phyloP scores from a whole-genome alignment of 2,797 vertebrate genomes.

The Artibeus lituratus region DNA sequence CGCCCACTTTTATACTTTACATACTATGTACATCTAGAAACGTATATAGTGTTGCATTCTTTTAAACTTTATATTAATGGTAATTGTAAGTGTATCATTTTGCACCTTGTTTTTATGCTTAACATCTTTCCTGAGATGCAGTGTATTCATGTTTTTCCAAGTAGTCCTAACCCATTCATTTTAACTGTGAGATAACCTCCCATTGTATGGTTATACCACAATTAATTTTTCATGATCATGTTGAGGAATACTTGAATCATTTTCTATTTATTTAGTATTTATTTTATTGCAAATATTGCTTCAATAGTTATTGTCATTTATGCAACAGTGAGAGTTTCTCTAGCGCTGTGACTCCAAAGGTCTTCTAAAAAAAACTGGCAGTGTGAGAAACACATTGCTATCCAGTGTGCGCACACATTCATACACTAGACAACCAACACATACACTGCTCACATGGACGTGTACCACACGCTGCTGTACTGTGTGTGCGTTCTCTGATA shows the following conservation, averaged over 20 bases:
- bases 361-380: neutral
- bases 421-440: neutral
- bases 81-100: neutral
- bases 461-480: neutral
- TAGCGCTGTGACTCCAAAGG: neutral
- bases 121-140: neutral
- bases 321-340: neutral
- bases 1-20: neutral
- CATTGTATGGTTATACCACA: neutral
- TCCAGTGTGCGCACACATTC: neutral
- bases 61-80: neutral
- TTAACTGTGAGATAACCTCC: neutral
- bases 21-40: neutral
- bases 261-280: neutral
- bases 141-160: neutral
- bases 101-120: neutral
- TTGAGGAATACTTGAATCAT: constrained; percentile 1
- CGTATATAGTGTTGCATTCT: neutral
- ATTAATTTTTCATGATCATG: neutral
- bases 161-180: neutral
- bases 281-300: neutral
- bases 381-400: neutral
- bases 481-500: neutral
- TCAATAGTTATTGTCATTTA: neutral
- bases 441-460: neutral